Base-by-base conservation (phyloP, 2,113 vertebrate species). In the Neotragus pygmaeus region DNA sequence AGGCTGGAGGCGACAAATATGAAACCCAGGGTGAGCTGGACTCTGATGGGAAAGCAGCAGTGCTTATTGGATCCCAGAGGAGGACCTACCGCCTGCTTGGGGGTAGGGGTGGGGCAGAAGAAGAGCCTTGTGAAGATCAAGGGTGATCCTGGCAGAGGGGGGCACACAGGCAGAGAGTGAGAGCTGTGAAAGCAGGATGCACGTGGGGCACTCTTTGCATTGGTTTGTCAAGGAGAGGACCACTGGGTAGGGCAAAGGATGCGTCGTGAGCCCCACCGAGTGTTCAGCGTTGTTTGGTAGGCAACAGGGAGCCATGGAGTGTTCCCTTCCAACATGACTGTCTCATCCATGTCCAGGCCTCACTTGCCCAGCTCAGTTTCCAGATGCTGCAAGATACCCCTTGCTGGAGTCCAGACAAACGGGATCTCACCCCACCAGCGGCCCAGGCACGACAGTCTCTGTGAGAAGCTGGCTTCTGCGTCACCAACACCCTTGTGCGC, bases 401-500 rank as follows among this genome's bases (percentile, higher is more conserved):
- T 14, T 13, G 84, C 13, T 4, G 25, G 70, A 82, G 84, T 23
- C 58, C 58, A 36, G 43, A 28, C 12, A 3, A 23, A 13, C 0
- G 2, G 6, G 81, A 15, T 11, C 33, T 8, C 19, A 14, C 36
- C 62, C 19, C 0, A 1, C 23, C 43, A 8, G 14, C 55, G 1
- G 25, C 28, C 30, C 3, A 11, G 17, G 14, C 33, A 7, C 6
- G 0, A 5, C 60, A 0, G 11, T 33, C 53, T 28, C 80, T 5
- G 28, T 3, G 45, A 14, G 5, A 21, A 28, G 39, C 66, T 33
- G 30, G 36, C 53, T 6, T 3, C 14, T n/a, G 1, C 0, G 23
- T 21, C 60, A 21, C 83, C 0, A 0, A 5, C 66, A 36, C 58
- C 4, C 3, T 8, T 0, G 0, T 7, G 1, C 53, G 45, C 1